phyloP scores from a whole-genome alignment of 2,113 vertebrate genomes.

The Falco punctatus region DNA sequence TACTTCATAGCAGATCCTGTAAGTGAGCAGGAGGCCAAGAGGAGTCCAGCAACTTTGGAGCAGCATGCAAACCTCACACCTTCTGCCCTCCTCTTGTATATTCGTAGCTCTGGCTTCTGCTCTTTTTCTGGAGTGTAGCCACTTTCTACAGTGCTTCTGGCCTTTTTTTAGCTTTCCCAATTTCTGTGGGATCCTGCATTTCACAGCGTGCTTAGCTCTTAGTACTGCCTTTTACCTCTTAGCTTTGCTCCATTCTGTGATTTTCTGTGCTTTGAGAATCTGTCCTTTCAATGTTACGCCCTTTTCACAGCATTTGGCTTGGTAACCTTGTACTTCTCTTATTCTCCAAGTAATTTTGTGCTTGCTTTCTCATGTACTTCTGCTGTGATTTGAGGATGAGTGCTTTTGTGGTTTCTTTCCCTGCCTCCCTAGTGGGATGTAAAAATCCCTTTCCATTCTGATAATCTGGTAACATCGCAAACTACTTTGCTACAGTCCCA shows the following conservation, averaged over 20 bases:
- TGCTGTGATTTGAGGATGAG: background rate
- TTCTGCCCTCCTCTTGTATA: background rate
- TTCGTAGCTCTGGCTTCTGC: background rate
- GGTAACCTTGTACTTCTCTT: background rate
- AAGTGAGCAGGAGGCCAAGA: background rate
- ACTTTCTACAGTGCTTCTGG: background rate
- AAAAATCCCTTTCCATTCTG: background rate
- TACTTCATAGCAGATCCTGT: background rate
- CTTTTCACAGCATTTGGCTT: background rate
- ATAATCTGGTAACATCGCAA: background rate
- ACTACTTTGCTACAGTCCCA: background rate
- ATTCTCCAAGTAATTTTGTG: background rate
- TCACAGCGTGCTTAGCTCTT: background rate
- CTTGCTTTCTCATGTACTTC: background rate
- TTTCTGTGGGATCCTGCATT: conserved; percentile 10
- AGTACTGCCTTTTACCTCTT: conserved; percentile 10
- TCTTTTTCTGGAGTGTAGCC: background rate
- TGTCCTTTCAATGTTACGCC: background rate
- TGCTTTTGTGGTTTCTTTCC: background rate
- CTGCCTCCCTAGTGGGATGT: background rate
- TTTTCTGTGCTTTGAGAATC: background rate
- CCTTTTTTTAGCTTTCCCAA: background rate
- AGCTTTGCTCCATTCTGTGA: background rate
- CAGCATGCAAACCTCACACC: background rate
- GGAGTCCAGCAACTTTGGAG: background rate